Evolutionary conservation across 2,888 invertebrate genomes (phyloP).

Genomic region (Euplagia quadripunctaria): DNA sequence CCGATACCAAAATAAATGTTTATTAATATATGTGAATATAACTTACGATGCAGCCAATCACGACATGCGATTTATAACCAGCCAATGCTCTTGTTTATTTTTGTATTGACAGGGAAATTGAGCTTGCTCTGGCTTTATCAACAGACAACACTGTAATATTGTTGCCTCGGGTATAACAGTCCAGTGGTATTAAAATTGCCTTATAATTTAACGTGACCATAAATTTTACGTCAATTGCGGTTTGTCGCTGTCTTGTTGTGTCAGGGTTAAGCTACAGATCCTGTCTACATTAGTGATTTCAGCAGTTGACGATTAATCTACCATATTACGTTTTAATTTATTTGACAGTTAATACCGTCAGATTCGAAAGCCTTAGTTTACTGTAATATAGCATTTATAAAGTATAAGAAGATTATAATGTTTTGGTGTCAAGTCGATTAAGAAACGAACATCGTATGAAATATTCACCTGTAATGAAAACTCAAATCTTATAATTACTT

Average conservation of each 20-base stretch:
- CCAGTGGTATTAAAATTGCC: constrained; percentile 42
- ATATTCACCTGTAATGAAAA: not conserved
- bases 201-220: constrained; percentile 39
- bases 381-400: not conserved
- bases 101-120: constrained; percentile 61
- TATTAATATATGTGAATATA: constrained; percentile 62
- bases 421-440: not conserved
- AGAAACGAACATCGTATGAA: not conserved
- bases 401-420: constrained; percentile 2
- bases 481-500: not conserved
- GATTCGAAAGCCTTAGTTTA: not conserved
- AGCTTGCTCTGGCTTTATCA: constrained; percentile 46
- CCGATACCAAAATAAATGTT: constrained; percentile 61
- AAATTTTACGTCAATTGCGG: constrained; percentile 44
- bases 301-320: constrained; percentile 8
- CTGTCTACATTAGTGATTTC: not conserved
- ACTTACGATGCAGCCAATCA: constrained; percentile 61
- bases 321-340: constrained; percentile 13
- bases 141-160: constrained; percentile 38
- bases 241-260: constrained; percentile 20
- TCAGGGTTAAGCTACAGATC: constrained; percentile 18
- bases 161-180: constrained; percentile 40
- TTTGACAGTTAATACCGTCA: not conserved
- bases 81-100: constrained; percentile 56
- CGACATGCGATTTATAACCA: constrained; percentile 55